phyloP scores from a whole-genome alignment of 2,113 vertebrate species.

The Microtus oregoni region DNA sequence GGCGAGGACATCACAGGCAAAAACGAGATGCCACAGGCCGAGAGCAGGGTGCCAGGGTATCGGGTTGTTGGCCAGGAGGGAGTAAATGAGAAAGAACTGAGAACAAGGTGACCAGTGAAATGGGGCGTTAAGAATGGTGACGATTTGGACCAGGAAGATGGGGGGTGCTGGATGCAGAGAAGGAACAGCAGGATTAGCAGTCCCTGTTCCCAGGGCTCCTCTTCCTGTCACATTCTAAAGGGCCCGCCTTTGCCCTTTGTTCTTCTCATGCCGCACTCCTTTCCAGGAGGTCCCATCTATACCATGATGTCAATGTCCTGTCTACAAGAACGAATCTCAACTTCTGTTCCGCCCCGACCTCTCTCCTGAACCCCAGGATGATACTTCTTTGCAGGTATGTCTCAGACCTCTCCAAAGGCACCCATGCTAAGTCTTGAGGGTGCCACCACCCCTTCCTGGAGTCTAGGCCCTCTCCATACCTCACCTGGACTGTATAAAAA shows the following conservation, averaged over 20 bases:
- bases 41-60: background rate
- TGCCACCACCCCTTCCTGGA: background rate
- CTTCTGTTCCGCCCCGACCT: background rate
- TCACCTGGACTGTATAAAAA: background rate
- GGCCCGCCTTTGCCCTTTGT: background rate
- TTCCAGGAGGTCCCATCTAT: background rate
- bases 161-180: background rate
- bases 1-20: background rate
- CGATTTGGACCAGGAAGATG: background rate
- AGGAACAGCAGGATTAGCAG: background rate
- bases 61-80: background rate
- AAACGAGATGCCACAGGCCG: background rate
- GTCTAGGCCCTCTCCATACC: background rate
- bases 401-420: background rate
- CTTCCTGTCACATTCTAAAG: background rate
- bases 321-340: background rate
- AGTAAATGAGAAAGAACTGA: background rate
- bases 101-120: background rate
- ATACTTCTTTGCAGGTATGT: background rate
- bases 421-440: background rate
- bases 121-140: background rate
- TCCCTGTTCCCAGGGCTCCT: no score
- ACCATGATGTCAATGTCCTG: background rate
- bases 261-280: background rate
- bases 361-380: background rate